phyloP scores from a whole-genome alignment of 1,140 invertebrate genomes.

The Brachystomella parvula region DNA sequence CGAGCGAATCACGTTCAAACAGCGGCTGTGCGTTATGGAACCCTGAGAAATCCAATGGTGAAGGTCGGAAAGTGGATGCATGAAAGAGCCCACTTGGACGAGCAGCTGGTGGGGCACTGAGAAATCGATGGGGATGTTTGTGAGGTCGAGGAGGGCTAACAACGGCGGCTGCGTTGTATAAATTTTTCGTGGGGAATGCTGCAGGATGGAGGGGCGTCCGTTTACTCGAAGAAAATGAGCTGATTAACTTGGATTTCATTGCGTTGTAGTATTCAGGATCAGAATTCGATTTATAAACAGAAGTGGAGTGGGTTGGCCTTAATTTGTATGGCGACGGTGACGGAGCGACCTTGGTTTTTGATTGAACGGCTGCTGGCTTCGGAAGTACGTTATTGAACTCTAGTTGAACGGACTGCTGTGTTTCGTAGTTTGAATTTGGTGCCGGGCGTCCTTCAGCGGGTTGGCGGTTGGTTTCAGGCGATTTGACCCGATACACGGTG shows the following conservation, averaged over 20 bases:
- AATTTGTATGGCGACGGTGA: neutral
- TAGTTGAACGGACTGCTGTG: too few relatives aligned
- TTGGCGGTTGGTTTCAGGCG: neutral
- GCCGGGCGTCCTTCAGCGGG: too few relatives aligned
- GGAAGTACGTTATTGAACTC: neutral
- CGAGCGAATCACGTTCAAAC: neutral
- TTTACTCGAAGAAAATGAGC: neutral
- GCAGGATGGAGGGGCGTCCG: too few relatives aligned
- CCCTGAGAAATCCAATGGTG: neutral
- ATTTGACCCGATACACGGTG: neutral
- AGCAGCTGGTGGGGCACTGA: neutral
- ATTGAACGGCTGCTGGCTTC: neutral
- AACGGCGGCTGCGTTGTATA: neutral
- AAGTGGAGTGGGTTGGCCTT: neutral
- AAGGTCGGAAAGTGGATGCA: neutral
- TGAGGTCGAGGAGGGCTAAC: neutral
- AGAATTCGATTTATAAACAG: too few relatives aligned
- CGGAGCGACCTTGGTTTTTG: neutral
- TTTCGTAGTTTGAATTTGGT: too few relatives aligned
- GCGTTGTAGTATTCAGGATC: too few relatives aligned
- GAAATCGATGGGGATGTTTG: neutral
- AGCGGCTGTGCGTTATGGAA: neutral
- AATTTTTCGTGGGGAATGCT: too few relatives aligned
- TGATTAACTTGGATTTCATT: too few relatives aligned
- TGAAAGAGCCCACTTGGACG: neutral